phyloP scores from a whole-genome alignment of 2,113 vertebrate genomes.

The Craseonycteris thonglongyai region DNA sequence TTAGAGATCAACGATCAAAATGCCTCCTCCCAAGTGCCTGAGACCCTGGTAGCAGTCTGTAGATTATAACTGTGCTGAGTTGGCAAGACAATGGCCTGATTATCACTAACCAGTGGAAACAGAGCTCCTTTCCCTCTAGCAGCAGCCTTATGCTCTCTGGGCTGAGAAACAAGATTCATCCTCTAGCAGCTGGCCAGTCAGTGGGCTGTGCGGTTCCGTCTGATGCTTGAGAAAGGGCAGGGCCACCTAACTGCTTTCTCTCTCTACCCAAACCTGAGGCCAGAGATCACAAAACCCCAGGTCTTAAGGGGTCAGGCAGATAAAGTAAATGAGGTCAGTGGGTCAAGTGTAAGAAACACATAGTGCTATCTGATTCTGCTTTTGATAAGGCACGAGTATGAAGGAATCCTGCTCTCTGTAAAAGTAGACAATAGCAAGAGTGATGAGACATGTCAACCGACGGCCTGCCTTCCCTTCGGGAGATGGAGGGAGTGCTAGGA shows the following conservation, averaged over 20 bases:
- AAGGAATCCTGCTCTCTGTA: not conserved
- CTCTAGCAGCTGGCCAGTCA: not conserved
- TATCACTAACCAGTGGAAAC: not conserved
- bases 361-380: not conserved
- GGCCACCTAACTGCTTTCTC: not conserved
- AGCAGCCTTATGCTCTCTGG: not conserved
- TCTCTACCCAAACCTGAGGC: not conserved
- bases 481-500: not conserved
- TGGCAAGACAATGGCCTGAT: not conserved
- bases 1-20: not conserved
- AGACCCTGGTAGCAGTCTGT: not conserved
- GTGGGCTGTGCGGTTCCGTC: not conserved
- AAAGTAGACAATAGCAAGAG: not conserved
- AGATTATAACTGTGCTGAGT: slow-evolving; percentile 22
- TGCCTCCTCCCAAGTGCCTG: not conserved
- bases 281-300: not conserved
- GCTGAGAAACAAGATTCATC: not conserved
- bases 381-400: not conserved
- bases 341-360: not conserved
- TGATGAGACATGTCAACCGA: not conserved
- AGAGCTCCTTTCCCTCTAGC: not conserved
- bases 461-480: not conserved
- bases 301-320: not conserved
- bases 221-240: not conserved
- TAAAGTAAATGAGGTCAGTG: not conserved